These are phyloP conservation scores for Ciconia nigra DNA, from an alignment of 2,797 vertebrate species.

Conservation along the genomic window DNA sequence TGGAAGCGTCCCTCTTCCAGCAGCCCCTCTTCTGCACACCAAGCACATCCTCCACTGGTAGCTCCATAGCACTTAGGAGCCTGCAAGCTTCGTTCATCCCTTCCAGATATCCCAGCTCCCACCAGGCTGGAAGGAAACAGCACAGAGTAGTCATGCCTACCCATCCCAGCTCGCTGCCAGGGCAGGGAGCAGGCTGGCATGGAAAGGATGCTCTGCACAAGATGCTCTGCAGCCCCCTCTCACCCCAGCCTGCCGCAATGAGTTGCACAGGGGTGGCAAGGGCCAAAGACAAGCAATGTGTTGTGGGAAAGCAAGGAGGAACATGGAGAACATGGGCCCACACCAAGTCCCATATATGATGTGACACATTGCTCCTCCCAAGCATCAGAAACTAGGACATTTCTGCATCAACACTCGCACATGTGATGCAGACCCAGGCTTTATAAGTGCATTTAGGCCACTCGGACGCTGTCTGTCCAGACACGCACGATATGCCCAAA, in stretches of 20 bases:
- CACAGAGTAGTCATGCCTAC: background rate
- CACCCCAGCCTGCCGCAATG: background rate
- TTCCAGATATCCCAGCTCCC: background rate
- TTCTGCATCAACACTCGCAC: background rate
- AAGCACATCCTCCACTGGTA: background rate
- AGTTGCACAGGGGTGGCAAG: background rate
- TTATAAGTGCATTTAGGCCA: fast-evolving
- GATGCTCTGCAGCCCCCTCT: background rate
- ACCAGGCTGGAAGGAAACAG: background rate
- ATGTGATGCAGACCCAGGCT: fast-evolving
- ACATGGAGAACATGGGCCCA: background rate
- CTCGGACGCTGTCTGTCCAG: background rate
- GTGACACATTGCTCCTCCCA: background rate
- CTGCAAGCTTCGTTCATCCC: background rate
- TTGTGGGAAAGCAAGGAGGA: background rate
- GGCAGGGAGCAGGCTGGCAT: background rate
- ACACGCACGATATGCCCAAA: background rate
- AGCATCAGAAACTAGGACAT: background rate
- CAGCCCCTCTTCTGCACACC: background rate
- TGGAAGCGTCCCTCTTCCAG: background rate
- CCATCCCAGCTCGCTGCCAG: background rate
- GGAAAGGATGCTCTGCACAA: background rate
- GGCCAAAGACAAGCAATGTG: background rate
- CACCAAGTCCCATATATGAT: background rate
- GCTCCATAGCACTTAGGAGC: background rate